Evolutionary conservation across 2,888 invertebrate species (phyloP), one percentile per base, ranked within the genome.

Genomic region (Hylaea fasciaria): DNA sequence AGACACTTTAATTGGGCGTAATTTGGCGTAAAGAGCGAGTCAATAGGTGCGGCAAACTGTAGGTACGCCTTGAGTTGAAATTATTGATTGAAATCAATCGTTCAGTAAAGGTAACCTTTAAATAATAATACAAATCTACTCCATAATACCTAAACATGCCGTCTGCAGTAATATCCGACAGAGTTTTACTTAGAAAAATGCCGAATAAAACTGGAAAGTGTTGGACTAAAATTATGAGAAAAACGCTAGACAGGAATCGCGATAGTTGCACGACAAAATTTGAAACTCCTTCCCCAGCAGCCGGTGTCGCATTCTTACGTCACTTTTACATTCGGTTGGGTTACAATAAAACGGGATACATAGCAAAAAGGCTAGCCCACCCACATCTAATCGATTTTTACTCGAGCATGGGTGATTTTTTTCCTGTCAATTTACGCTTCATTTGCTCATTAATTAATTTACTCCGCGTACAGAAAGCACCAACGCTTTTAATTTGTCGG

Each of bases 321-420:
- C 87, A 87, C 86, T 83, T 72, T 77, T 69, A 14, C 76, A 82
- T 76, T 73, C 79, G 76, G 87, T 68, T 81, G 90, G 86, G 65
- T 90, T 82, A 86, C 88, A 89, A 68, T 66, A 67, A 68, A 85
- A 75, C 71, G 85, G 81, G 86, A 87, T 69, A 69, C 81, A 69
- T 73, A 78, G 71, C 69, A 40, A 72, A 71, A 71, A 72, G 76
- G 79, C 78, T 85, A 55, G 79, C 90, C 90, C 92, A 92, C 92
- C 92, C 92, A 91, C 87, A 77, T 86, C 77, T 80, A 84, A 92
- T 92, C 91, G 92, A 92, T 92, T 92, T 92, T 91, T 86, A 88
- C 81, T 81, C 74, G 78, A 80, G 77, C 80, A 71, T 66, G 71
- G 71, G 66, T 47, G 70, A 77, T 72, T 61, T 57, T 64, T 57